Evolutionary conservation across 35 echinoderm and acorn worm species (phyloP), one percentile per base, ranked within the genome.

Genomic region (Acanthaster planci): DNA sequence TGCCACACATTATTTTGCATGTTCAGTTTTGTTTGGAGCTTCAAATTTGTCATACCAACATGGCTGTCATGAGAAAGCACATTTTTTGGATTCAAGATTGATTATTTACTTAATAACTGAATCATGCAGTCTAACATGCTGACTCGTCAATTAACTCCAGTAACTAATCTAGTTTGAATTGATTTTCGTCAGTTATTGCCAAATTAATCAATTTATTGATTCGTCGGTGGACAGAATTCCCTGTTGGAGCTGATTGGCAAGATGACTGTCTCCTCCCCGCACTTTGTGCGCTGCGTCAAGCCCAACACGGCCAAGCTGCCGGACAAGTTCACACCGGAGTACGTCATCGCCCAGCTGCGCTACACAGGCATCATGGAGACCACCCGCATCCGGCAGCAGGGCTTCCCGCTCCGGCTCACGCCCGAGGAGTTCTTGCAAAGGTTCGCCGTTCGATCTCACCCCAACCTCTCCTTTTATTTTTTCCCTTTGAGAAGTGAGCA

Each of bases 291-390:
- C 31, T 98, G 95, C 81, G 91, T 98, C 81, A 98, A 98, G 51
- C 95, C 95, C 0, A 93, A 93, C 82, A 98, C 88, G 3, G 56
- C 79, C 57, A 98, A 98, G 50, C 64, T 89, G 21, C 82, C 95
- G 6, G 91, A 98, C 55, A 93, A 90, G 88, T 99, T 99, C 68
- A 92, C 87, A 16, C 96, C 96, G 14, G 91, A 99, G 82, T 99
- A 94, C 30, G 92, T 94, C 51, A 91, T 94, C 22, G 96, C 96
- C 0, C 96, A 99, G 92, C 86, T 99, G 40, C 76, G 92, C 5
- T 99, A 99, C 78, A 99, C 96, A 0, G 96, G 96, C 9, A 76
- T 99, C 58, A 89, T 99, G 92, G 96, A 99, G 77, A 99, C 96
- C 6, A 91, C 92, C 9, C 79, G 78, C 16, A 99, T 99, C 86